Percentiles rank a stretch among this genome's conserved stretches.
Conservation (phyloP, 2,888 invertebrate species). For the Emesis russula region DNA sequence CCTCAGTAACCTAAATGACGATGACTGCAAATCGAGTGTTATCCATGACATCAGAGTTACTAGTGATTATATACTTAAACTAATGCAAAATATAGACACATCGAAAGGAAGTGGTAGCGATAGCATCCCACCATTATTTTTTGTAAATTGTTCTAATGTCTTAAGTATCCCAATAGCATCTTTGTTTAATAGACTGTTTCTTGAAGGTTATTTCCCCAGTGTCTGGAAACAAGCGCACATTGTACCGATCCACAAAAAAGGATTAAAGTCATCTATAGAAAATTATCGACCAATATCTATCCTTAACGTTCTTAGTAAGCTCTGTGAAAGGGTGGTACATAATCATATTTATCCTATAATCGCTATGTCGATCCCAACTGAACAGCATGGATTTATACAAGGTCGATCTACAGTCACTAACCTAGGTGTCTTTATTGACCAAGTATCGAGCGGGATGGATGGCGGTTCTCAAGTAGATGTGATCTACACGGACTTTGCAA, state of each 20-base stretch:
- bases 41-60: neutral
- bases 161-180: constrained; percentile 2
- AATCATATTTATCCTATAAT: too few species aligned
- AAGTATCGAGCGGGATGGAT: too few species aligned
- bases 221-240: constrained; percentile 40
- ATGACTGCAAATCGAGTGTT: neutral
- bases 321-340: too few species aligned
- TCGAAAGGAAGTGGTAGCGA: constrained; percentile 25
- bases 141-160: constrained; percentile 12
- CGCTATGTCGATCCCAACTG: too few species aligned
- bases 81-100: neutral
- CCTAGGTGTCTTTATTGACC: too few species aligned
- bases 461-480: too few species aligned
- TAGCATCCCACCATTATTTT: constrained; percentile 25
- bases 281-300: constrained; percentile 45
- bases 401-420: too few species aligned
- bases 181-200: constrained; percentile 12
- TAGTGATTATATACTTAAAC: neutral
- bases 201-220: constrained; percentile 17
- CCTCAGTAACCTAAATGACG: too few species aligned
- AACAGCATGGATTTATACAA: too few species aligned
- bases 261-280: neutral
- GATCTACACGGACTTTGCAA: too few species aligned
- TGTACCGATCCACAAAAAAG: constrained; percentile 45
- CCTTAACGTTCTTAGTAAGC: too few species aligned